phyloP scores from a whole-genome alignment of 1,140 invertebrate species.

The Eumaeus atala region DNA sequence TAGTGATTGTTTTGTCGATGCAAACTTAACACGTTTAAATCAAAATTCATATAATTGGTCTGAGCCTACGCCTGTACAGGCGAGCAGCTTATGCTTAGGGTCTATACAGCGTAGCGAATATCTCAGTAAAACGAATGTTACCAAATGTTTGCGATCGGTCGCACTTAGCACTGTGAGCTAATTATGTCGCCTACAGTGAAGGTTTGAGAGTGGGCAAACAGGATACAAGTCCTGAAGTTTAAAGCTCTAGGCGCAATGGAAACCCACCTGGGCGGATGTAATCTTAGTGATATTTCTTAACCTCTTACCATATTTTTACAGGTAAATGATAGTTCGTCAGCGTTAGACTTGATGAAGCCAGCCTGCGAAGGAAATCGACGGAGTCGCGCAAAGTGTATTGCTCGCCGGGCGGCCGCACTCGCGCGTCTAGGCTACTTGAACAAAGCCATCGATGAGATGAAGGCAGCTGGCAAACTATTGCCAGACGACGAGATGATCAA shows the following conservation, averaged over 20 bases:
- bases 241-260: no score
- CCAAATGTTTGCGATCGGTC: no score
- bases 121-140: no score
- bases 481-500: conserved; percentile 66
- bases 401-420: conserved; percentile 81
- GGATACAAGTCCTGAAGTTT: no score
- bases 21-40: not conserved
- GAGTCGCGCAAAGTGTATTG: conserved; percentile 81
- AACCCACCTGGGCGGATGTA: no score
- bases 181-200: no score
- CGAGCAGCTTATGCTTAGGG: no score
- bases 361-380: conserved; percentile 81
- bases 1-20: no score
- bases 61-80: not conserved
- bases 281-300: not conserved
- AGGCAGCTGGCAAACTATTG: conserved; percentile 79
- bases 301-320: conserved; percentile 23
- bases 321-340: conserved; percentile 75
- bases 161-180: no score
- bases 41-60: no score
- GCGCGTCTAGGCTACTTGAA: conserved; percentile 81
- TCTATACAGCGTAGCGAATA: no score
- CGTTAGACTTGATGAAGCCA: conserved; percentile 83
- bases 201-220: no score
- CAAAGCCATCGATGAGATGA: conserved; percentile 84